Evolutionary conservation across 2,797 vertebrate genomes (phyloP).

Genomic region (Sebastiscus albofasciatus): DNA sequence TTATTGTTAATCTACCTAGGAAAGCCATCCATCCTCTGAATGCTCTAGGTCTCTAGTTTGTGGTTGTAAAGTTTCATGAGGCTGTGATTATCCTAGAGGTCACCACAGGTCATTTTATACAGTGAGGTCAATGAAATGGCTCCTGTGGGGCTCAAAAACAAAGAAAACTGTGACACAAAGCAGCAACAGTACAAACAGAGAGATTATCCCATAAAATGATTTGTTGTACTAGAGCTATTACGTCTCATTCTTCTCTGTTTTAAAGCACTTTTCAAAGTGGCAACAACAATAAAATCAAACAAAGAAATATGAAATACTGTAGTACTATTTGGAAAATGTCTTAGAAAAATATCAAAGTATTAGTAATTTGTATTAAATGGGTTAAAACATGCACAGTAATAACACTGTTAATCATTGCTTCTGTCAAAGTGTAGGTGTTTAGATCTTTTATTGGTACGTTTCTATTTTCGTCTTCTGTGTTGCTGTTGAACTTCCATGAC

Average conservation of each 20-base stretch:
- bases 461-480: constrained; percentile 1
- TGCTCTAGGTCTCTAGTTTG: too few species aligned
- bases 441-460: neutral
- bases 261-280: neutral
- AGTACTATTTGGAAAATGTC: neutral
- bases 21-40: too few species aligned
- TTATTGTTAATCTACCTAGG: too few species aligned
- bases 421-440: neutral
- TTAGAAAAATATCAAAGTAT: neutral
- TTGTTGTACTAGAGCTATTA: neutral
- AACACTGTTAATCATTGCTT: neutral
- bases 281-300: neutral
- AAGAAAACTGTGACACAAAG: neutral
- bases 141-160: neutral
- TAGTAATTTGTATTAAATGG: neutral
- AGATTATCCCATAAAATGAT: neutral
- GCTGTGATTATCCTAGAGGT: too few species aligned
- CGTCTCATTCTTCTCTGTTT: neutral
- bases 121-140: too few species aligned
- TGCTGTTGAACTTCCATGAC: neutral
- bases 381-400: neutral
- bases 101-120: too few species aligned
- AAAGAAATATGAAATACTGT: neutral
- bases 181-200: too few species aligned
- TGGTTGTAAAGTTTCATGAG: too few species aligned